Evolutionary conservation across 2,113 vertebrate species (phyloP), one percentile per base, ranked within the genome.

Genomic region (Rana temporaria): DNA sequence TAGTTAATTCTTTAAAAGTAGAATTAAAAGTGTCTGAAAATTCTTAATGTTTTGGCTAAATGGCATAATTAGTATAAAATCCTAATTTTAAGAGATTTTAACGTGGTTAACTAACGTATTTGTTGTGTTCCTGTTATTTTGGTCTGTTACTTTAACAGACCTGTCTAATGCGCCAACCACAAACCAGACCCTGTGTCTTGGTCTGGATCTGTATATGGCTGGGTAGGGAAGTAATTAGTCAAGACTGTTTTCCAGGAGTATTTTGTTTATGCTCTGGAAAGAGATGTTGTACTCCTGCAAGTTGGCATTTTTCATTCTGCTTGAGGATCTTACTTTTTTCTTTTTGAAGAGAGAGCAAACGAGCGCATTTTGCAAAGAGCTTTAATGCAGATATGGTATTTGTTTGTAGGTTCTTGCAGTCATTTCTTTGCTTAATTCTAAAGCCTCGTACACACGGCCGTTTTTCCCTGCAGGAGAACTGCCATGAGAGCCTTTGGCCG

Each of bases 161-260:
- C 30, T n/a, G 71, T 60, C 56, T 56, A 55, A 34, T 4, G 4
- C 4, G 57, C 55, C 15, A 16, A 56, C 30, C 55, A 60, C 71
- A 74, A 38, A 74, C 56, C 70, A 20, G 26, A 34, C 52, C 59
- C 32, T 55, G 48, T 56, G 63, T 48, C 19, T 42, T 17, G n/a
- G 15, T 22, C 53, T 18, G 64, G 64, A 48, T 55, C 78, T 22
- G 18, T 17, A 60, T 32, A 38, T 60, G 52, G 69, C 64, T 59
- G 26, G 20, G 19, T 70, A 52, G 60, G 66, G 78, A 80, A 80
- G 78, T 34, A 80, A 80, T 80, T 80, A 80, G 78, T 62, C 64
- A 79, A 19, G 34, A 59, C 55, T 62, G 78, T 60, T 70, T 70
- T 79, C 34, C 53, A 34, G 20, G 78, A 62, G 66, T 60, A 70